Evolutionary conservation across 2,888 invertebrate genomes (phyloP), one percentile per base, ranked within the genome.

Genomic region (Cryptus armator): DNA sequence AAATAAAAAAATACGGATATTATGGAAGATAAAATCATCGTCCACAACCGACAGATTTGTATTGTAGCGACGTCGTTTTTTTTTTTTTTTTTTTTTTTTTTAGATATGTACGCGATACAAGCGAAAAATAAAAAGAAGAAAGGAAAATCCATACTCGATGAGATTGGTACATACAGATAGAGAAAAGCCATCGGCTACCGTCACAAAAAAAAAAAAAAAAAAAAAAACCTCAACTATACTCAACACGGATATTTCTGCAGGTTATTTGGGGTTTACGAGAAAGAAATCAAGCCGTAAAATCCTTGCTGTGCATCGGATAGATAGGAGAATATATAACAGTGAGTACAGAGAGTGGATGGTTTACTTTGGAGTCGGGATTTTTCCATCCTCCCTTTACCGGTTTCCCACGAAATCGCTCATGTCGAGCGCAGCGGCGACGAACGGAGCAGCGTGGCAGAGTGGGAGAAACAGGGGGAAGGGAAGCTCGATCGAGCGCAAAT

Each of bases 401-500:
- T 83, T 72, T 75, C 82, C 51, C 43, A 74, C 74, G 68, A 74
- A 76, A 81, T 75, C 48, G 62, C 68, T 51, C 75, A 51, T 75
- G 46, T 68, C 59, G 67, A 68, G 67, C 59, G 59, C 37, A 37
- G 24, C 66, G 81, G 37, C 59, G 83, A 81, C 83, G 67, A 83
- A 53, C 75, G 48, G 12, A 46, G 12, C 19, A 43, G 43, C 16
- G 37, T 6, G 7, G 53, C 64, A 14, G 32, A 19, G n/a, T 12
- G 56, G 24, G 56, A 56, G 56, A 24, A 56, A 16, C 56, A 53
- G 19, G 44, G 67, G 37, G 56, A 29, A 62, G 43, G 51, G 62
- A 67, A 72, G 78, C 67, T 37, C 78, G 67, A 83, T 83, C 72
- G 78, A 78, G 72, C 71, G 83, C 72, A 78, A 83, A 83, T 83